Conservation (phyloP, 2,113 vertebrate genomes). For the Toxostoma redivivum region DNA sequence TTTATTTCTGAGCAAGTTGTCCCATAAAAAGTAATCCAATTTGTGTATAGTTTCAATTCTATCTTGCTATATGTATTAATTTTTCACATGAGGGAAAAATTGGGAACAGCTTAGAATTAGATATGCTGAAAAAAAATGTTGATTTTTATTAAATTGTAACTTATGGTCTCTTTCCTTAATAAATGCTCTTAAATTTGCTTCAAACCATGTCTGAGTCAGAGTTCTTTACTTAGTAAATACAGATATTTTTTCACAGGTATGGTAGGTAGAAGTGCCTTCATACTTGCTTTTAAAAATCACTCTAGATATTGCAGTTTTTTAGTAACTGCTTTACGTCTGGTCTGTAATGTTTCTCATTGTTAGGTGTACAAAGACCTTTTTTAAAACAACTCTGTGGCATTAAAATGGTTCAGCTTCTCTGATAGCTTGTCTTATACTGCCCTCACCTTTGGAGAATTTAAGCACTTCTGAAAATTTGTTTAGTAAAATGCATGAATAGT, state of each 20-base stretch:
- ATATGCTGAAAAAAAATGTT: background rate
- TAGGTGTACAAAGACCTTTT: background rate
- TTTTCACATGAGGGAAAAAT: background rate
- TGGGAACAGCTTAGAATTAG: background rate
- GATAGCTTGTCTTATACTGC: background rate
- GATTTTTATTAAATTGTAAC: background rate
- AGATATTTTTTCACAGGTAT: background rate
- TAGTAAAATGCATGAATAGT: background rate
- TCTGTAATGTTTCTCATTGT: background rate
- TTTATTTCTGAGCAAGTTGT: background rate
- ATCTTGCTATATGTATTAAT: background rate
- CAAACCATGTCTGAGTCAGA: background rate
- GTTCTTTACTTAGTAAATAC: background rate
- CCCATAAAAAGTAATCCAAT: background rate
- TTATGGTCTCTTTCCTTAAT: constrained; percentile 11
- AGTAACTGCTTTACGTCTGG: background rate
- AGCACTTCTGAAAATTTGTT: background rate
- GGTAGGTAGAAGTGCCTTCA: background rate
- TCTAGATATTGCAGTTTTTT: background rate
- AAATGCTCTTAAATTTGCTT: constrained; percentile 5
- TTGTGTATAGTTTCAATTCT: background rate
- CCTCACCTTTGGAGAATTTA: background rate
- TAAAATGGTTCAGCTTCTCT: background rate
- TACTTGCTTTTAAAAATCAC: background rate
- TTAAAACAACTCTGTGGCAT: background rate